These are phyloP conservation scores for Caenorhabditis auriculariae DNA, from an alignment of 2,888 invertebrate genomes.

Conservation along the genomic window DNA sequence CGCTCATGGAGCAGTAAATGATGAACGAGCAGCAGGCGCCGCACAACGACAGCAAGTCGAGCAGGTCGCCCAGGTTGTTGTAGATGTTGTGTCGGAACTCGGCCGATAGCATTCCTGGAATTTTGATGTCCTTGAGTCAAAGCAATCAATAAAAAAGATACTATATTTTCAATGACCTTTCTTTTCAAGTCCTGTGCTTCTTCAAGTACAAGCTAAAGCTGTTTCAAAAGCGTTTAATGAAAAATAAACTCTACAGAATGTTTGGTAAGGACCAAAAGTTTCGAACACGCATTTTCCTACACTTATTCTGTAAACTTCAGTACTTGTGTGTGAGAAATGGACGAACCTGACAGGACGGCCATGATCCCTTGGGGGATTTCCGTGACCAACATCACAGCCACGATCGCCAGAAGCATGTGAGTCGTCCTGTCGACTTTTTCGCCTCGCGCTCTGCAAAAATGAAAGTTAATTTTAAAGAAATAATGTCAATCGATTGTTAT, in stretches of 20 bases:
- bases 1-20: constrained; percentile 68
- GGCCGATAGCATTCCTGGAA: constrained; percentile 36
- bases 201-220: neutral
- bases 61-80: constrained; percentile 65
- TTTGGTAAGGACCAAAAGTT: too few species aligned
- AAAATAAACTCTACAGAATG: too few species aligned
- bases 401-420: constrained; percentile 67
- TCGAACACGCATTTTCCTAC: too few species aligned
- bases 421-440: constrained; percentile 65
- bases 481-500: neutral
- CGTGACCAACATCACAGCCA: constrained; percentile 66
- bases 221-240: too few species aligned
- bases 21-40: constrained; percentile 68
- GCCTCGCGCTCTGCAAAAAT: constrained; percentile 25
- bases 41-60: constrained; percentile 66
- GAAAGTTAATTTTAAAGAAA: neutral
- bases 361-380: constrained; percentile 67
- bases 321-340: constrained; percentile 8
- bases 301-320: too few species aligned
- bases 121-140: neutral
- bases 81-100: constrained; percentile 65
- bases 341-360: constrained; percentile 64
- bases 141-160: too few species aligned
- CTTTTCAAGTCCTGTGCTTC: too few species aligned
- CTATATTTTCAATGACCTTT: too few species aligned